Percentiles rank a stretch among this genome's conserved stretches.
These are phyloP conservation scores for Neelides sp. DNA, from an alignment of 1,140 invertebrate genomes.

Conservation along the genomic window DNA sequence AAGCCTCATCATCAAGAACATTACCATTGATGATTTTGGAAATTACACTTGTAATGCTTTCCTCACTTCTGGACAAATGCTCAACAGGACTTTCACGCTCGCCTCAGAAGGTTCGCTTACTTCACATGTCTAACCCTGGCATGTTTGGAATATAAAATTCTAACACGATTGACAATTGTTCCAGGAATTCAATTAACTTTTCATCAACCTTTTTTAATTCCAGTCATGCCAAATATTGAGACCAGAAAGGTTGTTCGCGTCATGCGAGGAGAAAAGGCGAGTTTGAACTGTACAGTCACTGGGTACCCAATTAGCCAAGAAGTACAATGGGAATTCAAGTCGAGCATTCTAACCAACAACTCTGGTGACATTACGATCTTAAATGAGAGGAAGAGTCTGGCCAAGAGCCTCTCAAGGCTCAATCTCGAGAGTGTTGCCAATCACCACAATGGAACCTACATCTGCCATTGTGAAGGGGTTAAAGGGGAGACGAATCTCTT, in stretches of 20 bases:
- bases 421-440: not conserved
- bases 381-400: not conserved
- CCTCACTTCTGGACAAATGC: not conserved
- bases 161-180: not conserved
- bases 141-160: not conserved
- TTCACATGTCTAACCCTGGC: not conserved
- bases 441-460: conserved; percentile 11
- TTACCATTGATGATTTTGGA: conserved; percentile 15
- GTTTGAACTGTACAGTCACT: conserved; percentile 22
- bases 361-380: conserved; percentile 8
- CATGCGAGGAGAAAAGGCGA: conserved; percentile 2
- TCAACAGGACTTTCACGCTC: conserved; percentile 9
- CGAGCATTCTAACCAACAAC: conserved; percentile 2
- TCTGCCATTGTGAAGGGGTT: conserved; percentile 4
- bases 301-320: conserved; percentile 21
- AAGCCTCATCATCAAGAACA: not conserved
- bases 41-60: conserved; percentile 20
- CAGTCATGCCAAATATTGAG: conserved; percentile 12
- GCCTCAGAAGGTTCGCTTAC: conserved; percentile 14
- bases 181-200: not conserved
- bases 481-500: not conserved
- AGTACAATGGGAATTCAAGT: conserved; percentile 10
- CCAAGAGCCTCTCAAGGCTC: conserved; percentile 8
- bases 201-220: not conserved
- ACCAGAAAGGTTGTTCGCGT: not conserved